phyloP scores from a whole-genome alignment of 2,113 vertebrate species.

The Dendropsophus ebraccatus region DNA sequence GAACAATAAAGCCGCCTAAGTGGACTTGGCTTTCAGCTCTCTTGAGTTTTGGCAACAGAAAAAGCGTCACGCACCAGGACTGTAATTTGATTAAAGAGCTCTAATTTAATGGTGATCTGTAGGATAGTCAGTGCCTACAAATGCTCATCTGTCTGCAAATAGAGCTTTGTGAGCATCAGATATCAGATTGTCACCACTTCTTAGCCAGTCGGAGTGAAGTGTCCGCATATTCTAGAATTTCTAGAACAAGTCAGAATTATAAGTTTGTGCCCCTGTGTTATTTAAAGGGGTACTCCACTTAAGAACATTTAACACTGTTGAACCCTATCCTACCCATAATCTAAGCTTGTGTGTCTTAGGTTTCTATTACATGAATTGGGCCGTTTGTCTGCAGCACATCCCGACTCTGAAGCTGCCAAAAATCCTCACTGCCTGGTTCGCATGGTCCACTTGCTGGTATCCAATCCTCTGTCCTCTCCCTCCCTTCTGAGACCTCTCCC shows the following conservation, averaged over 20 bases:
- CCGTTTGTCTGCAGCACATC: too few species aligned
- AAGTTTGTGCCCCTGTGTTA: too few species aligned
- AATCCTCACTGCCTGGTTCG: too few species aligned
- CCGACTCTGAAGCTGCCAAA: too few species aligned
- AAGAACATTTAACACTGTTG: too few species aligned
- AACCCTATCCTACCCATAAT: too few species aligned
- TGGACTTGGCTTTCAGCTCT: conserved; percentile 27
- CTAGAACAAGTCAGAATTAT: not conserved
- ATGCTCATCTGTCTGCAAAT: conserved; percentile 23
- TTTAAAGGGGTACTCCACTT: too few species aligned
- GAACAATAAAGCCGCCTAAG: conserved; percentile 32
- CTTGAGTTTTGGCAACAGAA: conserved; percentile 29
- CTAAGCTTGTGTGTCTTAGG: too few species aligned
- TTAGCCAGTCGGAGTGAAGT: not conserved
- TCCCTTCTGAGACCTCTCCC: too few species aligned
- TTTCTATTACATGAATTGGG: too few species aligned
- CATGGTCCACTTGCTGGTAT: too few species aligned
- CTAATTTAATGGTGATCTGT: conserved; percentile 30
- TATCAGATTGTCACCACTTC: not conserved
- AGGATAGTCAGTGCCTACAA: conserved; percentile 10
- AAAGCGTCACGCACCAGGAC: not conserved
- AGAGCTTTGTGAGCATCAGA: conserved; percentile 2
- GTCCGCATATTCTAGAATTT: not conserved
- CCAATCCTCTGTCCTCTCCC: too few species aligned
- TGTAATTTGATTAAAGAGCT: conserved; percentile 43